These are phyloP conservation scores for Molossus alvarezi DNA, from an alignment of 2,797 vertebrate genomes.

Conservation along the genomic window DNA sequence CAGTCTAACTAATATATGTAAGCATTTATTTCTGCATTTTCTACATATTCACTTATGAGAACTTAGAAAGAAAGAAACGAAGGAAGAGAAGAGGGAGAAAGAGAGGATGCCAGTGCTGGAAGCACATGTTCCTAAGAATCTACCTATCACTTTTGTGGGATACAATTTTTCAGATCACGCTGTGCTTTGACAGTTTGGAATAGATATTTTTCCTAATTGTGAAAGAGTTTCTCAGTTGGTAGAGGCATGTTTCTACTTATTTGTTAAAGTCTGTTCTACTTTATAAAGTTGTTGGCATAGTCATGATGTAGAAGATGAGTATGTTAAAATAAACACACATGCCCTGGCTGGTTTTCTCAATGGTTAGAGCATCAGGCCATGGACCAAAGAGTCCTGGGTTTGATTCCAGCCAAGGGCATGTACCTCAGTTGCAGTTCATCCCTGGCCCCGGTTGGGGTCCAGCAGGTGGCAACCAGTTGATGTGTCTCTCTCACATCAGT, in stretches of 20 bases:
- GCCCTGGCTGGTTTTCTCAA: too few relatives aligned
- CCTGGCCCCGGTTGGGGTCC: too few relatives aligned
- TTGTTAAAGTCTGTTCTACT: background rate
- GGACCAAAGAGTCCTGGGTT: too few relatives aligned
- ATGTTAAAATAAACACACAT: background rate
- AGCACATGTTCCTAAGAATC: background rate
- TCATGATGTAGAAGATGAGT: background rate
- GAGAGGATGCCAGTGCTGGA: fast-evolving
- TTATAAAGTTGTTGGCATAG: background rate
- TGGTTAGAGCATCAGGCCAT: too few relatives aligned
- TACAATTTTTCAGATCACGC: background rate
- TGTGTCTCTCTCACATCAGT: too few relatives aligned
- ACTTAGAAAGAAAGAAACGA: background rate
- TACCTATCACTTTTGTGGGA: background rate
- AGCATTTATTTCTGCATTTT: background rate
- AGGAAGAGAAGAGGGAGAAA: background rate
- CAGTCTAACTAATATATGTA: background rate
- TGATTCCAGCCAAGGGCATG: too few relatives aligned
- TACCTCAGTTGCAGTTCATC: too few relatives aligned
- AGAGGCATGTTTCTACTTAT: background rate
- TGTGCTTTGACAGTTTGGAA: background rate
- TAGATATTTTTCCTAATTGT: background rate
- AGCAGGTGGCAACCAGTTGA: too few relatives aligned
- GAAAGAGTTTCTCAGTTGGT: background rate
- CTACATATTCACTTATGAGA: background rate